A percentile compares a stretch with the other conserved stretches of the same genome.
Evolutionary conservation across 2,797 vertebrate species (phyloP).

Genomic region (Ptychadena robeensis): DNA sequence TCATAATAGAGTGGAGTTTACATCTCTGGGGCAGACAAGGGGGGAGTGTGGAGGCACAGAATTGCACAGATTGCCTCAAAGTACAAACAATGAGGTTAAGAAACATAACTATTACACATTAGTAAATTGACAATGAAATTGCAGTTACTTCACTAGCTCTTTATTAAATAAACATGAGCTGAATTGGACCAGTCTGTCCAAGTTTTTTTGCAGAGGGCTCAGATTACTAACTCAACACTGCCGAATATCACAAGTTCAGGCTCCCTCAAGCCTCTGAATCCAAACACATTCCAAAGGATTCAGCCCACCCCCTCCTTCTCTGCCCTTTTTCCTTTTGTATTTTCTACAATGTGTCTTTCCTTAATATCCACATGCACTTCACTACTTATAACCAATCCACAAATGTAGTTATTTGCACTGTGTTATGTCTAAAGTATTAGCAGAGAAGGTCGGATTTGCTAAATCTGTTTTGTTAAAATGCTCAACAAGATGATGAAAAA

Average conservation of each 20-base stretch:
- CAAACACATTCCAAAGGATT: slow-evolving; percentile 70
- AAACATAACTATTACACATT: slow-evolving; percentile 74
- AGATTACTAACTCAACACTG: slow-evolving; percentile 69
- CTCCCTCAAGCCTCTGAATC: slow-evolving; percentile 64
- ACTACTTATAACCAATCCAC: neutral
- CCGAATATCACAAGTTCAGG: slow-evolving; percentile 62
- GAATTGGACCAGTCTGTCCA: slow-evolving; percentile 67
- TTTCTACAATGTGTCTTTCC: neutral
- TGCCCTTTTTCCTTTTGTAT: neutral
- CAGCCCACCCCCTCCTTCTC: slow-evolving; percentile 52
- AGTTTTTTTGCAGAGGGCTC: slow-evolving; percentile 68
- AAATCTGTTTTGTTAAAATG: too few species aligned
- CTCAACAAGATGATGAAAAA: too few species aligned
- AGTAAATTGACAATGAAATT: slow-evolving; percentile 75
- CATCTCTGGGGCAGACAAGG: slow-evolving; percentile 64
- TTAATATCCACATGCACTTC: neutral
- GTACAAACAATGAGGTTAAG: slow-evolving; percentile 77
- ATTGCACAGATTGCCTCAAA: slow-evolving; percentile 69
- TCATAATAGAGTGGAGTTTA: slow-evolving; percentile 75
- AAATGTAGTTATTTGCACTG: neutral
- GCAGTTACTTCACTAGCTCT: slow-evolving; percentile 73
- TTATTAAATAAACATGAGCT: slow-evolving; percentile 77
- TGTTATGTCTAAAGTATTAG: too few species aligned
- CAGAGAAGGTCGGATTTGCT: too few species aligned
- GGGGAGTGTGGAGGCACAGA: slow-evolving; percentile 67